A percentile compares a stretch with the other conserved stretches of the same genome.
Conservation (phyloP, 2,888 invertebrate species). For the Cacoxenus indagator region DNA sequence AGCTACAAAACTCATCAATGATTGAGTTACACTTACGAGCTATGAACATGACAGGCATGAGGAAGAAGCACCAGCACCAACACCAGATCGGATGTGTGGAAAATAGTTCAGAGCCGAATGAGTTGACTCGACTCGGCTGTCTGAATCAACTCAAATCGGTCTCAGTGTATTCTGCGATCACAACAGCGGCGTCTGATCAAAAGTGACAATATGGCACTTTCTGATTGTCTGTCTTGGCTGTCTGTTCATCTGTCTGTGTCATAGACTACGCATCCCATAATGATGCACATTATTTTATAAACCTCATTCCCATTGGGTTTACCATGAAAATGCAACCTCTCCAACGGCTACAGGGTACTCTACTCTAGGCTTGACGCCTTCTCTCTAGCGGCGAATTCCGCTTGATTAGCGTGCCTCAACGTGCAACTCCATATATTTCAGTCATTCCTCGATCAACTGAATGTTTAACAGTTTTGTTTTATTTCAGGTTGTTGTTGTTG, state of each 20-base stretch:
- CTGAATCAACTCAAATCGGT: too few relatives aligned
- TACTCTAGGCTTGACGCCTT: background rate
- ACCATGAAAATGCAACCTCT: constrained; percentile 33
- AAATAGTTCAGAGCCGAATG: too few relatives aligned
- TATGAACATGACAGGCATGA: constrained; percentile 24
- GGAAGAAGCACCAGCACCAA: background rate
- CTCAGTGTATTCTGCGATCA: too few relatives aligned
- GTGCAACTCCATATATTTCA: constrained; percentile 13
- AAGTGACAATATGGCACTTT: constrained; percentile 68
- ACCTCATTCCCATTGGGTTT: constrained; percentile 29
- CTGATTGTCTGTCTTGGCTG: constrained; percentile 45
- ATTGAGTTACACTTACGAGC: constrained; percentile 63
- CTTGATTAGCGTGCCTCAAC: constrained; percentile 49
- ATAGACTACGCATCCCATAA: background rate
- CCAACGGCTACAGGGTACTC: constrained; percentile 61
- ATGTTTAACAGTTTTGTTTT: background rate
- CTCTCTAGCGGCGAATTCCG: constrained; percentile 52
- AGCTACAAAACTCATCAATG: constrained; percentile 54
- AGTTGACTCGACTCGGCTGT: too few relatives aligned
- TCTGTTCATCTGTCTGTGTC: background rate
- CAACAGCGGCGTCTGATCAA: constrained; percentile 53
- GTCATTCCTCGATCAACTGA: background rate
- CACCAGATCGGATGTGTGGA: too few relatives aligned
- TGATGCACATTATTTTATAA: constrained; percentile 58
- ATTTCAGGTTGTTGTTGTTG: background rate